Base-by-base conservation (phyloP, 1,140 invertebrate species). In the Brachionus plicatilis region DNA sequence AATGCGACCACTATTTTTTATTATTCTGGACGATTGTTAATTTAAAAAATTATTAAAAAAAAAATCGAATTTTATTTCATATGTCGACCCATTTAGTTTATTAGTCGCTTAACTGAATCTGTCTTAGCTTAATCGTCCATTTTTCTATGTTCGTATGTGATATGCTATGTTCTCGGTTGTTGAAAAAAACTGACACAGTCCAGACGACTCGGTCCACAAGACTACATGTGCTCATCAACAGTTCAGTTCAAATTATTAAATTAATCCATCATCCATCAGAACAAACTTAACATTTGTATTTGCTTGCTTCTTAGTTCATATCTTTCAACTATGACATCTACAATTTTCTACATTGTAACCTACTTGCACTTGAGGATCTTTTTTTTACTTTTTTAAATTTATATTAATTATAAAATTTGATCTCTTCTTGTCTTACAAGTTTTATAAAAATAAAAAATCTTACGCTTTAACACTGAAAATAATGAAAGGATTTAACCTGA, bases 51-150 rank as follows among this genome's bases (percentile, higher is more conserved):
- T 33, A 68, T 33, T 33, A 68, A 47, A 47, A 47, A 68, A n/a
- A 68, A 68, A 41, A 68, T 33, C 27, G 66, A 68, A 68, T 75
- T 75, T 47, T 75, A 17, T 43, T 33, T 72, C 14, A 17, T 43
- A 60, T 60, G 33, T 75, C 70, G 70, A 75, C 70, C 70, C 70
- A 75, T 75, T 75, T 75, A 75, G 70, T 45, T 75, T 75, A 75
- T 75, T 75, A 75, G 70, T 75, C 41, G 33, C 41, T 75, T 75
- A 75, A 75, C 41, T 75, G 33, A 43, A 45, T 75, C n/a, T 43
- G 20, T 37, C 37, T 45, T 45, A 12, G 37, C 33, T 45, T 17
- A 45, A 75, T 75, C 70, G 70, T 75, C 70, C 70, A 75, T 75
- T 75, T 75, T 75, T 11, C 8, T 75, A 17, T 41, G 1, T 43